Base-by-base conservation (phyloP, 1,140 invertebrate genomes). In the Lanistes nyassanus region DNA sequence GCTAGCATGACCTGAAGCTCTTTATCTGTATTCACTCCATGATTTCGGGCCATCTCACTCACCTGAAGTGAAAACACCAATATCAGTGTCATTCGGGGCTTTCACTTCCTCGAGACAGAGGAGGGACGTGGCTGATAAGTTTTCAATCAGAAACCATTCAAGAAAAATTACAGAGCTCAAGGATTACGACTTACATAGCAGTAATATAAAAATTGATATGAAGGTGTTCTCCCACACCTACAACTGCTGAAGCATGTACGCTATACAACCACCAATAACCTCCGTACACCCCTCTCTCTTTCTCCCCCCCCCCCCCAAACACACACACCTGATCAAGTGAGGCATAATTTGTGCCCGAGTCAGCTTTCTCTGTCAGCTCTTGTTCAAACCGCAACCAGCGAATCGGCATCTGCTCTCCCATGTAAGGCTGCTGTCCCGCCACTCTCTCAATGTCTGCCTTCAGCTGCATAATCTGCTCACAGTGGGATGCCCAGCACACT, bases 361-460 rank as follows among this genome's bases (percentile, higher is more conserved):
- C 82, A 29, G 87, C 83, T 42, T 89, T 76, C 69, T 85, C 79
- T 7, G 81, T 82, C 3, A 90, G 77, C 37, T 87, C 83, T 62
- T 87, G 83, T 79, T 89, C 89, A 85, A 90, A 90, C 47, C 83
- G 79, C 51, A 91, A 80, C 90, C 90, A 91, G 76, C 83, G 82
- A 7, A 87, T 76, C 5, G 90, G 90, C 60, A 90, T 86, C 74
- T 88, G 87, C 76, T 88, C 88, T n/a, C 88, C 88, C 76, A 90
- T 88, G 67, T 90, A 88, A 2, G 85, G 79, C 74, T 89, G 84
- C n/a, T 82, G 75, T 53, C 85, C 76, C 19, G 86, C 85, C 21
- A 87, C 78, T 34, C 81, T 76, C 77, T 89, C 83, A 26, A 90
- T 83, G 34, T 87, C 78, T 21, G 77, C 70, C 71, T 84, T 79